Base-by-base conservation (phyloP, 92 coral and sea anemone genomes). In the Plumapathes pennacea region DNA sequence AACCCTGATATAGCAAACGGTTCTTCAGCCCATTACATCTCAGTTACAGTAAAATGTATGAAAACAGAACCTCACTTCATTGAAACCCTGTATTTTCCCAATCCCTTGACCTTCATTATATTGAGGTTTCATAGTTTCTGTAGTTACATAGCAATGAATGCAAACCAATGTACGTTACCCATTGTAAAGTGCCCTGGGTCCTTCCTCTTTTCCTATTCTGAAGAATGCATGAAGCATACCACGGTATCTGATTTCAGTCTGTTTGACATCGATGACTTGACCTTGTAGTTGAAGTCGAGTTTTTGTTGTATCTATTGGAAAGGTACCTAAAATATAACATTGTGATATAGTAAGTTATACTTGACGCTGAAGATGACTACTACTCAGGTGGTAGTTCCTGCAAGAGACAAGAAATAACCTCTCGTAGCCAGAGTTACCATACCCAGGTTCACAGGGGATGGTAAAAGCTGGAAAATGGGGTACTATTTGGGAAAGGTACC, bases 281-380 rank as follows among this genome's bases (percentile, higher is more conserved):
- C 98, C 98, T 73, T 92, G 98, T 18, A 92, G 81, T 61, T 88
- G 98, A 5, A 92, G 88, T 43, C 98, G 74, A 65, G 96, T 92
- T 62, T 92, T 92, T 21, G 96, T 84, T n/a, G 98, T 92, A 62
- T 92, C 98, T 72, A 92, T 88, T 4, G 98, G 98, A 71, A 92
- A 92, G 6, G 98, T 92, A 67, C 85, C 98, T 92, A 32, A 17
- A 42, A 63, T 28, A 43, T 36, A 18, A 31, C 4, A 43, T 25
- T n/a, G n/a, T n/a, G n/a, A n/a, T n/a, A n/a, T n/a, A n/a, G n/a
- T n/a, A n/a, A n/a, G n/a, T n/a, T n/a, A n/a, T n/a, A n/a, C n/a
- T n/a, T n/a, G n/a, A n/a, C n/a, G n/a, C n/a, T n/a, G n/a, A n/a
- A n/a, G n/a, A n/a, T n/a, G n/a, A n/a, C n/a, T n/a, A n/a, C n/a